phyloP scores from a whole-genome alignment of 2,888 invertebrate genomes.

The Helicoverpa assulta region DNA sequence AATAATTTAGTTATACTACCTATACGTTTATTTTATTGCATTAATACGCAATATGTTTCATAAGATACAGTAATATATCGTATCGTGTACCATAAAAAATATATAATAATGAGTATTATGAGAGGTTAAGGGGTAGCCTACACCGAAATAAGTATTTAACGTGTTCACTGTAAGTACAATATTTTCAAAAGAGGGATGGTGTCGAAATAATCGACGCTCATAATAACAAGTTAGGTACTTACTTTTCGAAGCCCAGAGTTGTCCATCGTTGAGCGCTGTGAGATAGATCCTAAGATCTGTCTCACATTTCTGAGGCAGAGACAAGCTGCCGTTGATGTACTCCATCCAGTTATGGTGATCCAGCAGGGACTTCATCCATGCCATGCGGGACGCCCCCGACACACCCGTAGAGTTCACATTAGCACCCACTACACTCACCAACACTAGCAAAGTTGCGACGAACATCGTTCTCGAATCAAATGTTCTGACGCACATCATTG shows the following conservation, averaged over 20 bases:
- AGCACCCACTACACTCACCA: conserved; percentile 84
- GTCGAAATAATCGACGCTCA: too few relatives aligned
- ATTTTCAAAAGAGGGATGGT: too few relatives aligned
- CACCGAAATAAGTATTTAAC: too few relatives aligned
- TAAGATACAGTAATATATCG: too few relatives aligned
- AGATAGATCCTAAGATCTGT: conserved; percentile 89
- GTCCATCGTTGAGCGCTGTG: conserved; percentile 91
- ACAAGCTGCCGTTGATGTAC: conserved; percentile 83
- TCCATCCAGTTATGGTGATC: conserved; percentile 91
- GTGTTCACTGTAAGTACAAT: too few relatives aligned
- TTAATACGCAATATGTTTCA: too few relatives aligned
- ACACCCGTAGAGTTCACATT: conserved; percentile 74
- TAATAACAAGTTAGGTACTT: conserved; percentile 77
- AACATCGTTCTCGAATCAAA: conserved; percentile 74
- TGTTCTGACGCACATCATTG: conserved; percentile 61
- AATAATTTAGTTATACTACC: too few relatives aligned
- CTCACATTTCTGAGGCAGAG: conserved; percentile 84
- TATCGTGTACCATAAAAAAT: too few relatives aligned
- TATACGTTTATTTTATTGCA: too few relatives aligned
- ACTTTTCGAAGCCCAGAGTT: conserved; percentile 95
- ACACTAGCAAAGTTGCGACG: conserved; percentile 76
- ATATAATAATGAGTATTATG: too few relatives aligned
- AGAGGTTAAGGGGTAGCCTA: too few relatives aligned
- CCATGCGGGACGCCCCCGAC: conserved; percentile 84
- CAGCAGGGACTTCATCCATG: conserved; percentile 92